Base-by-base conservation (phyloP, 2,888 invertebrate genomes). In the Calameuta filiformis region DNA sequence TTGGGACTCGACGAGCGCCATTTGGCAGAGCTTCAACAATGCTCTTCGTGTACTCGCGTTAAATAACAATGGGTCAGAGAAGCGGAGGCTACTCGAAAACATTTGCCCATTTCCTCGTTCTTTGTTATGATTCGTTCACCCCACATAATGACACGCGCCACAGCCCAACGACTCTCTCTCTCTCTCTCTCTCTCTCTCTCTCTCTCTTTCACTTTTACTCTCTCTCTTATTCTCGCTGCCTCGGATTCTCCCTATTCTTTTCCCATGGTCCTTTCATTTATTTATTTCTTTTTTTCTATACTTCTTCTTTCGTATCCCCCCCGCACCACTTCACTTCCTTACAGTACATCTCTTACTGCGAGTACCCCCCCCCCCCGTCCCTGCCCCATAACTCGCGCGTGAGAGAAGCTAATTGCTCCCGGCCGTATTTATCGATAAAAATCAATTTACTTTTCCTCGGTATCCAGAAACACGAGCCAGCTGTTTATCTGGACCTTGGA, bases 1-100 rank as follows among this genome's bases (percentile, higher is more conserved):
- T 23, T 23, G 56, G 56, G 56, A 23, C 56, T 56, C 56, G 23
- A 56, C 75, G 82, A 79, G 79, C 81, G 82, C 81, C 82, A 85
- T 87, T 87, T 87, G 83, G 85, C 83, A 81, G 80, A 83, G 81
- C 79, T 83, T 78, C 76, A 81, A 87, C 87, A 87, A 87, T 84
- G 83, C 84, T 75, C 75, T 80, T 80, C 75, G 68, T 40, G 35
- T 75, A 40, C 75, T 73, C 81, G 84, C 79, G 80, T 85, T 83
- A 84, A 83, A 82, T 84, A 85, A 85, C 85, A 86, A 85, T 86
- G 82, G 86, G 73, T 76, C 74, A 23, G 75, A 31, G 69, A 37
- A 23, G 35, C 40, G 73, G 35, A 35, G 74, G 75, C 77, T 69
- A 78, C 81, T 79, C 74, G 76, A 82, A 82, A 82, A 78, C 81